These are phyloP conservation scores for Watsonalla cultraria DNA, from an alignment of 2,888 invertebrate genomes.

Conservation along the genomic window DNA sequence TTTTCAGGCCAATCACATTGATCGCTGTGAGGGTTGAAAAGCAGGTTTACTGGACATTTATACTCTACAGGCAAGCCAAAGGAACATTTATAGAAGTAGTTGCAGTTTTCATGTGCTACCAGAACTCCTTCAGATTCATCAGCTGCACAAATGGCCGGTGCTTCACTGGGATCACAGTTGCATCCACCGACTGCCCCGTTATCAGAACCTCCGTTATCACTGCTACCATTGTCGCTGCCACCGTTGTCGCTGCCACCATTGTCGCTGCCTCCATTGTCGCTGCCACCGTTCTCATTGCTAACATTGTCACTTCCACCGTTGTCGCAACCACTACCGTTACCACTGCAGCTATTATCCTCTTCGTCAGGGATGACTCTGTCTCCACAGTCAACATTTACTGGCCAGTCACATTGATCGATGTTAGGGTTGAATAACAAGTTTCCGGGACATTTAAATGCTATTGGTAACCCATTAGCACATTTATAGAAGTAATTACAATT, in stretches of 20 bases:
- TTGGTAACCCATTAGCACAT: constrained; percentile 25
- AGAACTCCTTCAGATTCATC: constrained; percentile 27
- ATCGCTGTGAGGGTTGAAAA: constrained; percentile 28
- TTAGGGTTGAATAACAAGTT: constrained; percentile 27
- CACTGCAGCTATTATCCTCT: constrained; percentile 1
- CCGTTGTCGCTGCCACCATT: neutral
- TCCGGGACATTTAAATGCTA: constrained; percentile 17
- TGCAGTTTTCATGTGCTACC: constrained; percentile 39
- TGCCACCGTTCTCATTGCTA: constrained; percentile 3
- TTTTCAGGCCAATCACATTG: constrained; percentile 38
- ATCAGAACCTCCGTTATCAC: neutral
- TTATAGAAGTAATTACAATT: constrained; percentile 30
- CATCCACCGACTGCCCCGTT: constrained; percentile 8
- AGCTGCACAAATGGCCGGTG: constrained; percentile 28
- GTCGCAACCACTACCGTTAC: neutral
- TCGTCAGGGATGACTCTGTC: constrained; percentile 6
- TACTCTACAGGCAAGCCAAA: constrained; percentile 23
- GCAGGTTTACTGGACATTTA: constrained; percentile 18
- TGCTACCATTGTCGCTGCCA: constrained; percentile 1
- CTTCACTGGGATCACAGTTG: constrained; percentile 28
- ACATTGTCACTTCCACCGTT: neutral
- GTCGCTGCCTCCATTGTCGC: constrained; percentile 8
- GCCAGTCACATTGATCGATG: constrained; percentile 27
- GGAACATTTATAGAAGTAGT: constrained; percentile 34
- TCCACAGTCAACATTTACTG: constrained; percentile 20